Evolutionary conservation across 2,888 invertebrate species (phyloP).

Genomic region (Lepidocyrtinus sp.): DNA sequence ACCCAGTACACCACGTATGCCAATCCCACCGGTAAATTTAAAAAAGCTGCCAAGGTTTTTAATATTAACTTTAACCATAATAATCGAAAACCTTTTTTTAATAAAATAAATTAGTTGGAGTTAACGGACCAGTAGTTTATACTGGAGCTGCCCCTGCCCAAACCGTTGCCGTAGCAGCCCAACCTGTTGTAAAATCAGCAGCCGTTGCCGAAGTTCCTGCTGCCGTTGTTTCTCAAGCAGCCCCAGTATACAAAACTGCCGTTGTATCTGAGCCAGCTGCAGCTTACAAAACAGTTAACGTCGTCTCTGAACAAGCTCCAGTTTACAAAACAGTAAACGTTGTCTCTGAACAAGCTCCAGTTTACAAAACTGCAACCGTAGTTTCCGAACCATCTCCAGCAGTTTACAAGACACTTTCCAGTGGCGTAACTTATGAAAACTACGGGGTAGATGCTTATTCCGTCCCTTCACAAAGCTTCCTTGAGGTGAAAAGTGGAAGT

Average conservation of each 20-base stretch:
- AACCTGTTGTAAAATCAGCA: too few species aligned
- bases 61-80: too few species aligned
- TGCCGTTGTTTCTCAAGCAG: background rate
- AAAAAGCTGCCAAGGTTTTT: too few species aligned
- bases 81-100: too few species aligned
- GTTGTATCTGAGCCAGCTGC: background rate
- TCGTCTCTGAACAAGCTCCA: background rate
- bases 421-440: conserved; percentile 30
- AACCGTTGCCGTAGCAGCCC: conserved; percentile 20
- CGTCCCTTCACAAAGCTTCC: conserved; percentile 38
- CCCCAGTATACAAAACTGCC: conserved; percentile 17
- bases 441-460: conserved; percentile 43
- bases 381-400: background rate
- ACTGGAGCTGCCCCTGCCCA: conserved; percentile 51
- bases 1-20: conserved; percentile 64
- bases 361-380: conserved; percentile 15
- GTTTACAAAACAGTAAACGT: background rate
- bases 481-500: conserved; percentile 43
- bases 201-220: too few species aligned
- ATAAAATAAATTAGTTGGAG: too few species aligned
- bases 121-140: conserved; percentile 62
- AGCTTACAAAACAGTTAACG: background rate
- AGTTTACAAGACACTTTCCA: too few species aligned
- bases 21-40: conserved; percentile 56
- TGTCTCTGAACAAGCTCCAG: background rate